Base-by-base conservation (phyloP, 1,140 invertebrate species). In the Calycopis cecrops region DNA sequence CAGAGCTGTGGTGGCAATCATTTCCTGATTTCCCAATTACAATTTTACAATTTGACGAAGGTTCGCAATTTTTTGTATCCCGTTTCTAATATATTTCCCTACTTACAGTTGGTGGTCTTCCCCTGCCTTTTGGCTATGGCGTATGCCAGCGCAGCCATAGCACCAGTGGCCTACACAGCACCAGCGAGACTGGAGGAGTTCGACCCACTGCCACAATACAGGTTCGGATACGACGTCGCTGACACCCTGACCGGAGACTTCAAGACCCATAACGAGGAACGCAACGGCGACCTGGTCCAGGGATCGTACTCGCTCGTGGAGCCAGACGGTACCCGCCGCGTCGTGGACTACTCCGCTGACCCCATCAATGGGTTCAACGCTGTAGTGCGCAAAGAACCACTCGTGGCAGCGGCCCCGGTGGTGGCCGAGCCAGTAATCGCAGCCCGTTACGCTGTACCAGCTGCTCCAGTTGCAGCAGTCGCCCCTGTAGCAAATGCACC, bases 291-390 rank as follows among this genome's bases (percentile, higher is more conserved):
- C 62, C 67, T 90, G 11, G 90, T 91, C 14, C 88, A 89, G 62
- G 91, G 91, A 16, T 86, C 85, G 47, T 91, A 91, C 68, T 90
- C 89, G 0, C 69, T 91, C 12, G 83, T 90, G 11, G 90, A 91
- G 38, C 82, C 91, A 16, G 90, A 91, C 55, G 90, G 90, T 17
- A 90, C 88, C 4, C 75, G 87, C 40, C 87, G 90, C 37, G 78
- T 85, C 7, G 90, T 90, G 4, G 89, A 89, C 63, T 91, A 90
- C 67, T 83, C 89, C n/a, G 89, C 90, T 18, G 90, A 90, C 68
- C 76, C 90, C 11, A 78, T 90, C 28, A 91, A 91, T 53, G 90
- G 90, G 28, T 92, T 91, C 79, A 91, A 91, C 69, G 90, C 90
- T 38, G 87, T 91, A 4, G 90, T 90, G n/a, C 88, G 80, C 33